These are phyloP conservation scores for Lithophane leautieri DNA, from an alignment of 2,888 invertebrate species.

Conservation along the genomic window DNA sequence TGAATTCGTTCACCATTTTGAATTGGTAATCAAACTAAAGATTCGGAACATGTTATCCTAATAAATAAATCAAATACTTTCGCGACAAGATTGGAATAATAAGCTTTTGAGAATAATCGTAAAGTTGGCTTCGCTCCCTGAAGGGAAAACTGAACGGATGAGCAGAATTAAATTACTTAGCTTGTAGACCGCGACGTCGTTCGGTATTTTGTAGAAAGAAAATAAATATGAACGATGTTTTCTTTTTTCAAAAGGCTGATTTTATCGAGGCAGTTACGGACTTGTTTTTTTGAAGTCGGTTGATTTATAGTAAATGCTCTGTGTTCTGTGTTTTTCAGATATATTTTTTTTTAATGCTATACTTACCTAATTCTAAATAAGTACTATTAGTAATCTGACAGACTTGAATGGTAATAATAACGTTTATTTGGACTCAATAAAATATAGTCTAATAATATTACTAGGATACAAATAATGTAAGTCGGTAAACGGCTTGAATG, in stretches of 20 bases:
- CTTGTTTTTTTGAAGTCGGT: background rate
- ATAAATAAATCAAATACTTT: conserved; percentile 74
- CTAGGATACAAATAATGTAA: too few relatives aligned
- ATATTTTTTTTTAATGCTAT: too few relatives aligned
- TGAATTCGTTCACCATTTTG: conserved; percentile 57
- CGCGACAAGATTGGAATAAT: conserved; percentile 68
- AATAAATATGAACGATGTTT: background rate
- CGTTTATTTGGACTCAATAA: too few relatives aligned
- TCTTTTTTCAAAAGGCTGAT: background rate
- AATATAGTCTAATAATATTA: too few relatives aligned
- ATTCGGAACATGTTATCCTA: conserved; percentile 67
- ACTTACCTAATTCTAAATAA: too few relatives aligned
- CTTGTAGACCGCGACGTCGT: conserved; percentile 20
- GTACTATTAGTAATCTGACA: too few relatives aligned
- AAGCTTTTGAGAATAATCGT: conserved; percentile 68
- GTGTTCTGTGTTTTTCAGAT: background rate
- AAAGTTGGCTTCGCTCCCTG: conserved; percentile 60
- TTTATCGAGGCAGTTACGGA: background rate
- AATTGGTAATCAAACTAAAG: conserved; percentile 65
- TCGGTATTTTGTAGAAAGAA: conserved; percentile 7
- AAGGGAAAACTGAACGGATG: conserved; percentile 60
- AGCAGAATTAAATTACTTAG: conserved; percentile 65
- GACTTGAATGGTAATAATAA: too few relatives aligned
- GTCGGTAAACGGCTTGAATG: background rate
- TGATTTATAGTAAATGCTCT: background rate